Conservation (phyloP, 2,113 vertebrate genomes). For the Acrocephalus kingi region DNA sequence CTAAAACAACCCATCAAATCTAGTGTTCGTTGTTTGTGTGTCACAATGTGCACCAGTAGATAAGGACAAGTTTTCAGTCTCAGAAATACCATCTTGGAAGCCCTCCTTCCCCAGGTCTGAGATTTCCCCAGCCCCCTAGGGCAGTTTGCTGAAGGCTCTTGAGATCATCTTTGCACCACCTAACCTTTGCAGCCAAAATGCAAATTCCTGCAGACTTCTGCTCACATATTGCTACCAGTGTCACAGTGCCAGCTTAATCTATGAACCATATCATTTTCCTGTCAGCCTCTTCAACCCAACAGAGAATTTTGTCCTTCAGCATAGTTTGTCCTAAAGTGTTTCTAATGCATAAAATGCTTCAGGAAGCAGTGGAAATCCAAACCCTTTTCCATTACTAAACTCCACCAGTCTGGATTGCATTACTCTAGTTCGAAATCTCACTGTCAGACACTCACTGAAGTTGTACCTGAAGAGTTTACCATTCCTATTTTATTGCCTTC, state of each 20-base stretch:
- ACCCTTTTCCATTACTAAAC: neutral
- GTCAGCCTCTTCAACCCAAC: neutral
- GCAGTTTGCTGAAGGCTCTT: neutral
- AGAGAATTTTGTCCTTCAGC: neutral
- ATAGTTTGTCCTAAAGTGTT: neutral
- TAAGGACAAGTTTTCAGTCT: neutral
- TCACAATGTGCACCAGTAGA: neutral
- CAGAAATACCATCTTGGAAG: neutral
- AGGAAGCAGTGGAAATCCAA: neutral
- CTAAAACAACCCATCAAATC: neutral
- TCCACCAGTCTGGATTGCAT: neutral
- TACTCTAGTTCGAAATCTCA: neutral
- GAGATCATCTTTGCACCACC: neutral
- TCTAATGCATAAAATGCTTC: neutral
- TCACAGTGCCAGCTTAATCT: neutral
- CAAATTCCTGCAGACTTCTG: neutral
- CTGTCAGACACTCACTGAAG: neutral
- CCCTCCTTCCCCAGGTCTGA: neutral
- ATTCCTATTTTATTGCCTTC: neutral
- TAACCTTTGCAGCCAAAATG: neutral
- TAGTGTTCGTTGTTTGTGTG: neutral
- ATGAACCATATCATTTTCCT: neutral
- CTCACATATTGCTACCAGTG: neutral
- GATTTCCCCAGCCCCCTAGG: neutral
- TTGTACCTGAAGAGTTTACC: neutral